A percentile compares a stretch with the other conserved stretches of the same genome.
These are phyloP conservation scores for Rhinophrynus dorsalis DNA, from an alignment of 2,797 vertebrate genomes.

Conservation along the genomic window DNA sequence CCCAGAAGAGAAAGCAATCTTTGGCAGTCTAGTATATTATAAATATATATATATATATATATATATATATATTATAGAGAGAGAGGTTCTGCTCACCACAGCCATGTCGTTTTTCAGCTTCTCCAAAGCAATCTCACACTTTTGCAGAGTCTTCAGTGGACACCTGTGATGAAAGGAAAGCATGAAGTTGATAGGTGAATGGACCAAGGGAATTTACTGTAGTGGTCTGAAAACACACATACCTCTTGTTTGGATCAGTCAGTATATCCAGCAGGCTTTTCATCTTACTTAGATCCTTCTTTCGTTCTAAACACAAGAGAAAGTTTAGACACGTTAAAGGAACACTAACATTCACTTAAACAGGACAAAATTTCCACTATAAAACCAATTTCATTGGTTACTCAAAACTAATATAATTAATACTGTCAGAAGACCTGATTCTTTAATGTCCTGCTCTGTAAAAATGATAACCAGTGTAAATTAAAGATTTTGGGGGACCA, in stretches of 20 bases:
- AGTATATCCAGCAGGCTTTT: constrained; percentile 95
- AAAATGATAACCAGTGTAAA: too few species aligned
- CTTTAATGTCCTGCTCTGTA: too few species aligned
- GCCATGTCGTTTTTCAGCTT: constrained; percentile 98
- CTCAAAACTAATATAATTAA: too few species aligned
- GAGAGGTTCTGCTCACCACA: constrained; percentile 87
- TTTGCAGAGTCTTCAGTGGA: constrained; percentile 92
- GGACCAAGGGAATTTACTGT: not conserved
- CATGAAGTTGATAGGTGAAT: not conserved
- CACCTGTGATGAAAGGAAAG: constrained; percentile 71
- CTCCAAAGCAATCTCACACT: constrained; percentile 96
- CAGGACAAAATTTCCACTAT: too few species aligned
- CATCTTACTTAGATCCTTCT: constrained; percentile 98
- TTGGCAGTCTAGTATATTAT: not conserved
- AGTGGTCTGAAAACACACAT: constrained; percentile 5
- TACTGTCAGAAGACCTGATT: too few species aligned
- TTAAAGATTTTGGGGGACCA: too few species aligned
- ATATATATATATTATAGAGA: not conserved
- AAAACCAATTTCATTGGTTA: too few species aligned
- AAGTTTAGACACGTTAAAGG: not conserved
- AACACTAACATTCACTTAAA: too few species aligned
- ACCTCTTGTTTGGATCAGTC: constrained; percentile 94
- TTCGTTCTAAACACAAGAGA: constrained; percentile 78
- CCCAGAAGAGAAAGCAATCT: too few species aligned
- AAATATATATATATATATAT: too few species aligned